phyloP scores from a whole-genome alignment of 1,140 invertebrate genomes.

The Homalodisca vitripennis region DNA sequence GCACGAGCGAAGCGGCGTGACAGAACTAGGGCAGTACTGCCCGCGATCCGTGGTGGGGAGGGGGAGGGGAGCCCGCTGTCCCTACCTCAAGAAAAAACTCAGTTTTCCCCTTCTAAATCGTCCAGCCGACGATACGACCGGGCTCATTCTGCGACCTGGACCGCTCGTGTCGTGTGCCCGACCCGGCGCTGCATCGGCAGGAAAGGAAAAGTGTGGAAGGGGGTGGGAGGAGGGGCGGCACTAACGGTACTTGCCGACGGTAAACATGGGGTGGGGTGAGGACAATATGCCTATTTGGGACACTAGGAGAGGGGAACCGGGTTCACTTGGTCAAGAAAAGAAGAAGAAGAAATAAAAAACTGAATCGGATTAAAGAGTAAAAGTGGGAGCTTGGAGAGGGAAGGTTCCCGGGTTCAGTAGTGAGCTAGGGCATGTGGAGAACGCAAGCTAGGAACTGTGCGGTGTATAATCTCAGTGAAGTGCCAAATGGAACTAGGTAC shows the following conservation, averaged over 20 bases:
- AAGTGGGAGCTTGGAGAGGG: slow-evolving; percentile 27
- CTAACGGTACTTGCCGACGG: slow-evolving; percentile 28
- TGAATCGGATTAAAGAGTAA: slow-evolving; percentile 33
- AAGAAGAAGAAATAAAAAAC: slow-evolving; percentile 30
- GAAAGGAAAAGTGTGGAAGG: slow-evolving; percentile 32
- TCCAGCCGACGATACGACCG: background rate
- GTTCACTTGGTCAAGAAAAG: slow-evolving; percentile 29
- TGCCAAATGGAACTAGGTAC: slow-evolving; percentile 19
- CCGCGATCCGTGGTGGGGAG: background rate
- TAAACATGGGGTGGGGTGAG: slow-evolving; percentile 26
- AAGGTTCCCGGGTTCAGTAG: slow-evolving; percentile 9
- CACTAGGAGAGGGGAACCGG: slow-evolving; percentile 19
- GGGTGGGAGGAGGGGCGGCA: slow-evolving; percentile 24
- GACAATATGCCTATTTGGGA: slow-evolving; percentile 29
- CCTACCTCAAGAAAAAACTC: slow-evolving; percentile 35
- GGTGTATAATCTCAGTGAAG: slow-evolving; percentile 8
- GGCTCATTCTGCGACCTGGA: slow-evolving; percentile 23
- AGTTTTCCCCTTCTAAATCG: slow-evolving; percentile 32
- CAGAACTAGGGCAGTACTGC: slow-evolving; percentile 35
- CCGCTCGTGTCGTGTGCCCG: slow-evolving; percentile 31
- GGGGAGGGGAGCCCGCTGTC: slow-evolving; percentile 24
- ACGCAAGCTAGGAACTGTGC: background rate
- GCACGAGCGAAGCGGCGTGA: slow-evolving; percentile 14
- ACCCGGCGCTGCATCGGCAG: slow-evolving; percentile 8
- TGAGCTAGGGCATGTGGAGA: slow-evolving; percentile 24